Percentiles rank a stretch among this genome's conserved stretches.
phyloP scores from a whole-genome alignment of 2,888 invertebrate species.

The Caenorhabditis wallacei region DNA sequence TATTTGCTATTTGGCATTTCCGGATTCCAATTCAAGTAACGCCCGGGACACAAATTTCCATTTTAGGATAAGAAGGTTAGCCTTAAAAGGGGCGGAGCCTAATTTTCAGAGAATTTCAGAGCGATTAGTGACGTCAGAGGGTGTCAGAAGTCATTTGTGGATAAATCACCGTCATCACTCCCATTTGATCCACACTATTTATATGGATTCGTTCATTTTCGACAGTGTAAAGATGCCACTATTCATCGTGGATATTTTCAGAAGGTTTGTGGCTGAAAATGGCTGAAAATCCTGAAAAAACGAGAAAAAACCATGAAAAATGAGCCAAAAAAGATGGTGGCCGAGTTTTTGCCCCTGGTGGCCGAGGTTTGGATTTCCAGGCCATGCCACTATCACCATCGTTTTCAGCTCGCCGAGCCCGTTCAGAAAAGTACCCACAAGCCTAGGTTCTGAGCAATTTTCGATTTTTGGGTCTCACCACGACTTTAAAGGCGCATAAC shows the following conservation, averaged over 20 bases:
- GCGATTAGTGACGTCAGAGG: slow-evolving; percentile 41
- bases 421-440: neutral
- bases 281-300: neutral
- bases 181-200: slow-evolving; percentile 84
- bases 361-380: too few species aligned
- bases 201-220: slow-evolving; percentile 98
- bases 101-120: slow-evolving; percentile 37
- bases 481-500: too few species aligned
- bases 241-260: slow-evolving; percentile 98
- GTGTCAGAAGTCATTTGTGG: slow-evolving; percentile 56
- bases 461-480: neutral
- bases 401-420: neutral
- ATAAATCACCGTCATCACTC: slow-evolving; percentile 66
- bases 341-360: neutral
- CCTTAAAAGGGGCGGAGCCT: neutral
- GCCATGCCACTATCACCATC: neutral
- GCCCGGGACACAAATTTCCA: slow-evolving; percentile 99
- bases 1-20: slow-evolving; percentile 98
- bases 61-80: slow-evolving; percentile 89
- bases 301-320: neutral
- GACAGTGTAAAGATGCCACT: slow-evolving; percentile 94
- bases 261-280: slow-evolving; percentile 87
- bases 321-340: neutral
- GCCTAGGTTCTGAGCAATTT: neutral
- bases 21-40: slow-evolving; percentile 96